Evolutionary conservation across 1,140 invertebrate genomes (phyloP).

Genomic region (Drosophila sturtevanti): DNA sequence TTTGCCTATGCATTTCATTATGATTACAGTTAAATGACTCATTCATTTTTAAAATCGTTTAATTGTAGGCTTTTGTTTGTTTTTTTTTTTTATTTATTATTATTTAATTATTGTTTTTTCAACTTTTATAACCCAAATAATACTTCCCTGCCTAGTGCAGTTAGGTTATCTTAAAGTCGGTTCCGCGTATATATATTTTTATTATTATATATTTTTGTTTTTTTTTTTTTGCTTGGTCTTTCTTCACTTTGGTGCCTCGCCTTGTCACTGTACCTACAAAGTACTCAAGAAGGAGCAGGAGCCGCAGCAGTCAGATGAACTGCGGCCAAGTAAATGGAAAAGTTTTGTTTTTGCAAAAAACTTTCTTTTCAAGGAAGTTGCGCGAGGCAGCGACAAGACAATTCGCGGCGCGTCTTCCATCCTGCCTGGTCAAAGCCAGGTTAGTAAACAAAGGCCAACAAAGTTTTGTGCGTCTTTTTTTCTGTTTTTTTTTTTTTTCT

Average conservation of each 20-base stretch:
- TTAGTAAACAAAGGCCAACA: slow-evolving; percentile 47
- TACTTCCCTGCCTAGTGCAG: too few species aligned
- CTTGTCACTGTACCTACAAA: slow-evolving; percentile 38
- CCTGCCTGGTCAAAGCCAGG: slow-evolving; percentile 37
- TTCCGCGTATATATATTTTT: background rate
- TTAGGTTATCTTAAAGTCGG: background rate
- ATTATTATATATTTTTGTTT: background rate
- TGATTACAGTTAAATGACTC: too few species aligned
- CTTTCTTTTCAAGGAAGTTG: slow-evolving; percentile 45
- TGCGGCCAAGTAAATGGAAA: slow-evolving; percentile 76
- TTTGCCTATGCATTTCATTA: too few species aligned
- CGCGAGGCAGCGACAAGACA: slow-evolving; percentile 30
- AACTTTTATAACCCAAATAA: too few species aligned
- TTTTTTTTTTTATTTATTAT: too few species aligned
- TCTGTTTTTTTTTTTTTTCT: slow-evolving; percentile 6
- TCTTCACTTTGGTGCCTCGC: background rate
- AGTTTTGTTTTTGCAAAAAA: slow-evolving; percentile 73
- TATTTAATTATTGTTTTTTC: too few species aligned
- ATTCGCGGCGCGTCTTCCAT: slow-evolving; percentile 6
- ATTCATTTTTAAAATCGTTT: too few species aligned
- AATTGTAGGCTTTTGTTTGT: too few species aligned
- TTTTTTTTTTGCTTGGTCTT: background rate
- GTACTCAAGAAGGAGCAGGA: slow-evolving; percentile 28
- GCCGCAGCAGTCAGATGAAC: slow-evolving; percentile 54
- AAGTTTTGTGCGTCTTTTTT: slow-evolving; percentile 33